These are phyloP conservation scores for Hemithea aestivaria DNA, from an alignment of 2,888 invertebrate genomes.

Conservation along the genomic window DNA sequence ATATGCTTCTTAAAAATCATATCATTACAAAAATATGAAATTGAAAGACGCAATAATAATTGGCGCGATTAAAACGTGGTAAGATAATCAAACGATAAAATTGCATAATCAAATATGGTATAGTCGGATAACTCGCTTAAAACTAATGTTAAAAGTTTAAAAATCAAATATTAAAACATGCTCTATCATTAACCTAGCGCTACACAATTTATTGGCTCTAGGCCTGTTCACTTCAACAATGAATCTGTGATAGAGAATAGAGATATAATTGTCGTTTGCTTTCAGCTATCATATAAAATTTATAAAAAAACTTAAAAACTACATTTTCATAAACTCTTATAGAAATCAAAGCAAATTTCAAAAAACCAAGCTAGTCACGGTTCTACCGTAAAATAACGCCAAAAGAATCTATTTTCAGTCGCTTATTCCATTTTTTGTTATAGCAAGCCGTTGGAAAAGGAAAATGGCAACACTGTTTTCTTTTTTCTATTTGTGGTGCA, in stretches of 20 bases:
- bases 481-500: too few species aligned
- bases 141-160: constrained; percentile 48
- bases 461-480: too few species aligned
- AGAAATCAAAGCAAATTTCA: constrained; percentile 44
- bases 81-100: constrained; percentile 67
- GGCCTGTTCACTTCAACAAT: constrained; percentile 74
- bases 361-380: constrained; percentile 26
- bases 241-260: constrained; percentile 52
- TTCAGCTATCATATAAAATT: constrained; percentile 61
- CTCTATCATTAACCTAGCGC: constrained; percentile 46
- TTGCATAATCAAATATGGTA: constrained; percentile 34
- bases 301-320: constrained; percentile 46
- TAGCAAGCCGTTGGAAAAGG: too few species aligned
- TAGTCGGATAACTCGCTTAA: constrained; percentile 43
- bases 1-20: constrained; percentile 54
- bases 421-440: too few species aligned
- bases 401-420: constrained; percentile 14
- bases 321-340: constrained; percentile 46
- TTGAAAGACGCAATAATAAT: constrained; percentile 44
- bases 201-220: constrained; percentile 37
- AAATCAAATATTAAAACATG: constrained; percentile 75
- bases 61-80: constrained; percentile 33
- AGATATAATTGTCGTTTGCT: constrained; percentile 71
- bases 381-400: constrained; percentile 13
- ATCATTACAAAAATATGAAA: constrained; percentile 68